These are phyloP conservation scores for Cephus spinipes DNA, from an alignment of 2,888 invertebrate genomes.

Conservation along the genomic window DNA sequence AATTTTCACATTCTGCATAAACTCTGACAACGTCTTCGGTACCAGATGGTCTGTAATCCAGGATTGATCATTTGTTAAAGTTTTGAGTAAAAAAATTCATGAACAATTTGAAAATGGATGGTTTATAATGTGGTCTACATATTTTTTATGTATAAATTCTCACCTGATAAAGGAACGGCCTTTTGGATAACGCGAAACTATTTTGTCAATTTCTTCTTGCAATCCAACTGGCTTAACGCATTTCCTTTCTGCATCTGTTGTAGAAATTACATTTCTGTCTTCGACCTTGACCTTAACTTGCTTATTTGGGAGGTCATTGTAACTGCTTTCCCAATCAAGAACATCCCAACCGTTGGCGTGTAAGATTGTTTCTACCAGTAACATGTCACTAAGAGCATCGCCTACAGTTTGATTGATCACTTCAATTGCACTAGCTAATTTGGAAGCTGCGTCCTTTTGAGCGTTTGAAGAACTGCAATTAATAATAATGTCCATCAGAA, in stretches of 20 bases:
- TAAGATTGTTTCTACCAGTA: slow-evolving; percentile 92
- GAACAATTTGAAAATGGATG: slow-evolving; percentile 3
- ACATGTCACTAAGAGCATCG: slow-evolving; percentile 96
- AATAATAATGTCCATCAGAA: not conserved
- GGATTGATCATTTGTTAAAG: slow-evolving; percentile 14
- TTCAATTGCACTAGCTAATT: slow-evolving; percentile 79
- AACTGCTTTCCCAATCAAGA: slow-evolving; percentile 83
- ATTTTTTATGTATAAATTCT: slow-evolving; percentile 13
- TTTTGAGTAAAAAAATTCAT: slow-evolving; percentile 3
- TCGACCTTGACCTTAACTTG: slow-evolving; percentile 89
- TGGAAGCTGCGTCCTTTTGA: slow-evolving; percentile 71
- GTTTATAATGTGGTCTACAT: slow-evolving; percentile 3
- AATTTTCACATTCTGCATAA: slow-evolving; percentile 92
- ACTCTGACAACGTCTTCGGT: slow-evolving; percentile 97
- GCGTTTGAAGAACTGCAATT: slow-evolving; percentile 29
- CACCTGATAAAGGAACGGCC: slow-evolving; percentile 90
- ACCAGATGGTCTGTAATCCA: slow-evolving; percentile 83
- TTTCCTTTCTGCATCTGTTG: slow-evolving; percentile 87
- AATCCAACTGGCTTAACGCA: slow-evolving; percentile 86
- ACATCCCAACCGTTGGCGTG: slow-evolving; percentile 84
- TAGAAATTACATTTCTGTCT: slow-evolving; percentile 87
- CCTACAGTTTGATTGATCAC: slow-evolving; percentile 96
- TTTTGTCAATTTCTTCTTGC: slow-evolving; percentile 81
- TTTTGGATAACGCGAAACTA: slow-evolving; percentile 76
- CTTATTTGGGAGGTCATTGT: slow-evolving; percentile 88